Base-by-base conservation (phyloP, 92 coral and sea anemone genomes). In the Actinostola sp. region DNA sequence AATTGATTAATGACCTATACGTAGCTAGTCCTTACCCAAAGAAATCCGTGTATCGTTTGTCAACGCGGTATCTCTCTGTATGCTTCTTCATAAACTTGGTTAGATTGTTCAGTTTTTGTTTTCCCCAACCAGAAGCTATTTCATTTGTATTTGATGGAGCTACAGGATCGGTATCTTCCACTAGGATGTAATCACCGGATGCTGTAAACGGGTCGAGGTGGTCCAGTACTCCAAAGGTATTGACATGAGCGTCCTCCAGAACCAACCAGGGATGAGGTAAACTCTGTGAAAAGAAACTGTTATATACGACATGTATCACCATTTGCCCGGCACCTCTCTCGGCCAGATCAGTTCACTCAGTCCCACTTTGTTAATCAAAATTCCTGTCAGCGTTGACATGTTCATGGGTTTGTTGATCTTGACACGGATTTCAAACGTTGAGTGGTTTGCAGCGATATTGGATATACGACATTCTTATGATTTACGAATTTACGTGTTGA, bases 211-310 rank as follows among this genome's bases (percentile, higher is more conserved):
- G 29, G 54, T 88, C 89, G 23, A 88, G 66, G 78, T 88, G 67
- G 56, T 75, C 86, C 45, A 88, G 65, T n/a, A 78, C 72, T 2
- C 81, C 78, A 2, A 41, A 58, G 28, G 83, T 23, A 19, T 83
- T 68, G 1, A 63, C 86, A 21, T 88, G 89, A 0, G 85, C 78
- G 36, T 83, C 92, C 33, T 88, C 92, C 14, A 61, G 0, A 12
- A 82, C 24, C 12, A 82, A 44, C 92, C 88, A 87, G 2, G 92
- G 88, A 32, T 82, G 92, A 3, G 63, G 77, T 36, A 87, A 50
- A 29, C 27, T 63, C 87, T 80, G 71, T 81, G 78, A 20, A 49
- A 63, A 1, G 10, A 57, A 57, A 12, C 6, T 36, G 11, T 4
- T 36, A 36, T 4, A 36, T 36, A 36, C 42, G 42, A 36, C 6